Evolutionary conservation across 2,888 invertebrate genomes (phyloP).

Genomic region (Tetropium fuscum): DNA sequence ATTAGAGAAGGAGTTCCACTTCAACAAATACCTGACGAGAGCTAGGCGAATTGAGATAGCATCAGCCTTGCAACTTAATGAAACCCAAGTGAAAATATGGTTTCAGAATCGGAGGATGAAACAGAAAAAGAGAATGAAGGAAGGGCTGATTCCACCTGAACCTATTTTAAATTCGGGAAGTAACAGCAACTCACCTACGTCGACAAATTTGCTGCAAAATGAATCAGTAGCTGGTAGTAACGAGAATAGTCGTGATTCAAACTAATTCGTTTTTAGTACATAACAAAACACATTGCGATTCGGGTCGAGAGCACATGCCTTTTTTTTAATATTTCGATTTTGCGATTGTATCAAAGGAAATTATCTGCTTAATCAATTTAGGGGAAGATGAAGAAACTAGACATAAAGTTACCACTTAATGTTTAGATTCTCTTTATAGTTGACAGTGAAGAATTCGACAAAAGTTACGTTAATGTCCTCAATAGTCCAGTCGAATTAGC

Average conservation of each 20-base stretch:
- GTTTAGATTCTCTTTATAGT: too few species aligned
- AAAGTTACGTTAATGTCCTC: too few species aligned
- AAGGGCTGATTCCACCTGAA: slow-evolving; percentile 78
- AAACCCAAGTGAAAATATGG: slow-evolving; percentile 98
- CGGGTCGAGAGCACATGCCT: background rate
- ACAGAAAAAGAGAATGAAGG: slow-evolving; percentile 97
- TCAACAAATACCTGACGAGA: slow-evolving; percentile 98
- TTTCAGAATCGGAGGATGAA: slow-evolving; percentile 99
- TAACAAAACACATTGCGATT: slow-evolving; percentile 10
- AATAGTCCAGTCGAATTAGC: too few species aligned
- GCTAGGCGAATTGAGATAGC: slow-evolving; percentile 98
- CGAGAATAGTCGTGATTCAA: slow-evolving; percentile 81
- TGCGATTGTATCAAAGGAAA: too few species aligned
- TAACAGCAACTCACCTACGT: slow-evolving; percentile 66
- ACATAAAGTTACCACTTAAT: too few species aligned
- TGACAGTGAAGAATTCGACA: too few species aligned
- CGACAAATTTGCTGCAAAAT: slow-evolving; percentile 57
- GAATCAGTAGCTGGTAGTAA: slow-evolving; percentile 69
- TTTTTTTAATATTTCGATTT: background rate
- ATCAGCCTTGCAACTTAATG: slow-evolving; percentile 94
- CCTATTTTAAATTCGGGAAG: slow-evolving; percentile 61
- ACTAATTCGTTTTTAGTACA: slow-evolving; percentile 46
- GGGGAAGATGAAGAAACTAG: too few species aligned
- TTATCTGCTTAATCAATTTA: too few species aligned
- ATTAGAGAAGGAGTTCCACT: slow-evolving; percentile 99